These are phyloP conservation scores for Epinotia demarniana DNA, from an alignment of 2,888 invertebrate genomes.

Conservation along the genomic window DNA sequence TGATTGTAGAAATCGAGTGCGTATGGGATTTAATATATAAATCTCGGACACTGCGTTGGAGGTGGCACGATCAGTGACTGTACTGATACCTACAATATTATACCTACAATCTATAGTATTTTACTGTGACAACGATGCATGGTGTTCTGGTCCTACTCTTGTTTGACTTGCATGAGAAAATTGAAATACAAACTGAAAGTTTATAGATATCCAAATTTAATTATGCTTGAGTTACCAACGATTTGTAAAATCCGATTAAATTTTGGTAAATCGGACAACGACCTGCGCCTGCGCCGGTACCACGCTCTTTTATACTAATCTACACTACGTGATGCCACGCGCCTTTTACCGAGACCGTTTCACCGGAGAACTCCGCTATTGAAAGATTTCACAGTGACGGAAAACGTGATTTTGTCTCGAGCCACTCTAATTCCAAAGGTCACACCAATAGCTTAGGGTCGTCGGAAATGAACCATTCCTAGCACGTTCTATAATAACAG, in stretches of 20 bases:
- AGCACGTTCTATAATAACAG: background rate
- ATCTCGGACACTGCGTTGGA: conserved; percentile 35
- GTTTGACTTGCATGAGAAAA: background rate
- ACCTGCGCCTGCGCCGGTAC: conserved; percentile 62
- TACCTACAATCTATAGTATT: background rate
- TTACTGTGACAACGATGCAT: background rate
- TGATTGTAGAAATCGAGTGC: conserved; percentile 55
- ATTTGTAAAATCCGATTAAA: conserved; percentile 62
- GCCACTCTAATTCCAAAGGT: conserved; percentile 52
- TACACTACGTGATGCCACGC: conserved; percentile 74
- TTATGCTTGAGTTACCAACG: conserved; percentile 4
- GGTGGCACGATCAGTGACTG: conserved; percentile 12
- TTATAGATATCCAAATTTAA: background rate
- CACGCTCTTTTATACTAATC: conserved; percentile 68
- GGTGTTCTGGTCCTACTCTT: too few species aligned
- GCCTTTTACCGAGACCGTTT: conserved; percentile 69
- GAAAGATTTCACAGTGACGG: conserved; percentile 73
- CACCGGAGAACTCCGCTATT: conserved; percentile 69
- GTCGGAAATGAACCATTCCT: conserved; percentile 6
- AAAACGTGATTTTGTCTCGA: conserved; percentile 76
- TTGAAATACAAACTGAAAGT: background rate
- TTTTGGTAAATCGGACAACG: conserved; percentile 70
- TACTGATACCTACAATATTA: too few species aligned
- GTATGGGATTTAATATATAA: conserved; percentile 55
- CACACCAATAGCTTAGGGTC: conserved; percentile 21